phyloP scores from a whole-genome alignment of 2,888 invertebrate genomes.

The Pandemis cinnamomeana region DNA sequence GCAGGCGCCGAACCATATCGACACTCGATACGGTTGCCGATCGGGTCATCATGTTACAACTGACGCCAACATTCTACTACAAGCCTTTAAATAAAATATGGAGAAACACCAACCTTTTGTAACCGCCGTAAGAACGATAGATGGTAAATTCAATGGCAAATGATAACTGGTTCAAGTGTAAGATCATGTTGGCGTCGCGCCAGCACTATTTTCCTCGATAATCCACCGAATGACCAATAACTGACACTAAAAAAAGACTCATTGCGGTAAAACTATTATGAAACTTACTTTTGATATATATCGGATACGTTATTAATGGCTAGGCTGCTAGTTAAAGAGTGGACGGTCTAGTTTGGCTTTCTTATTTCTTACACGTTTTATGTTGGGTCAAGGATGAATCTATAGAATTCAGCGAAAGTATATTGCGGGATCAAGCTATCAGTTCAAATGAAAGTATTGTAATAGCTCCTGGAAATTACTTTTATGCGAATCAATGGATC shows the following conservation, averaged over 20 bases:
- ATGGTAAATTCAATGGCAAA: constrained; percentile 23
- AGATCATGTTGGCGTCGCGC: constrained; percentile 58
- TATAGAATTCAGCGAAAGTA: neutral
- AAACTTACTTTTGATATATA: constrained; percentile 22
- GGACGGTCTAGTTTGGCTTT: constrained; percentile 9
- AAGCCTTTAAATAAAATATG: constrained; percentile 22
- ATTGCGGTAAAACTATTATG: constrained; percentile 39
- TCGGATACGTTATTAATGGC: constrained; percentile 12
- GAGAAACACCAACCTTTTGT: constrained; percentile 46
- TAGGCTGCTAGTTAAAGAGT: constrained; percentile 19
- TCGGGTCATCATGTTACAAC: constrained; percentile 68
- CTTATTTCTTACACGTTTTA: neutral
- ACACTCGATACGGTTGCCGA: constrained; percentile 69
- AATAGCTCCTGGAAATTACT: constrained; percentile 17
- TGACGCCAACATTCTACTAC: constrained; percentile 46
- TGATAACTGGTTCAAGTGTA: constrained; percentile 44
- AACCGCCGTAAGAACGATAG: constrained; percentile 34
- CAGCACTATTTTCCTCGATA: constrained; percentile 57
- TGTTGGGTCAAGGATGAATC: neutral
- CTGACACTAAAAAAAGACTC: constrained; percentile 53
- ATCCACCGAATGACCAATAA: constrained; percentile 56
- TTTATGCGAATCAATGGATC: constrained; percentile 25
- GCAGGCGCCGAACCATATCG: constrained; percentile 68
- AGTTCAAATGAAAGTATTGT: too few relatives aligned
- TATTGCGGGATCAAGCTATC: too few relatives aligned